Base-by-base conservation (phyloP, 2,888 invertebrate species). In the Mesorhabditis spiculigera region DNA sequence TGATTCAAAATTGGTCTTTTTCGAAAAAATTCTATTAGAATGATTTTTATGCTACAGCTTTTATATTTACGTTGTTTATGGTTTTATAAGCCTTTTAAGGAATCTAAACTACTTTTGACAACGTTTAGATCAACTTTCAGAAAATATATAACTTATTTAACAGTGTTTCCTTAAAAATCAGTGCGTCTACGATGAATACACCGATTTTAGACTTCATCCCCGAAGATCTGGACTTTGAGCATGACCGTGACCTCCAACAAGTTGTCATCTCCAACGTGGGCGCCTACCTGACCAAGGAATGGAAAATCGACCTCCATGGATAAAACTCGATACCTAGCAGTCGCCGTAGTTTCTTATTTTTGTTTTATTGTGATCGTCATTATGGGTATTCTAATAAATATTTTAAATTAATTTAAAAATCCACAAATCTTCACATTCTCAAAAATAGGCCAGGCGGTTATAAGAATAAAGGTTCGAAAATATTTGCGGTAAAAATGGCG, bases 231-330 rank as follows among this genome's bases (percentile, higher is more conserved):
- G 78, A 81, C 43, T 80, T 81, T 64, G 78, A 75, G 65, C 78
- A 78, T 71, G 75, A 77, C 67, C 70, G 76, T 5, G 76, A 78
- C 4, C 77, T 72, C 16, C 77, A 84, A 74, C 73, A 86, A 28
- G 78, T 88, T 71, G 85, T 84, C 64, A 86, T 88, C 71, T 80
- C 86, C 63, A 87, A 87, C 74, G 88, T 88, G 44, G 87, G 82
- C 65, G 85, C 86, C 16, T 87, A 86, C 74, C 82, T 88, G 68
- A 84, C 83, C 45, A 78, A 83, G 71, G 87, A 87, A 74, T 88
- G 86, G 82, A 66, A 75, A 65, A 76, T 82, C 65, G 81, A 81
- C 65, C 70, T 82, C 63, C 81, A 81, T 67, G 72, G 75, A 43
- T 79, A 72, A 71, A 45, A 43, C 13, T 44, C 28, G 45, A 45